Evolutionary conservation across 2,113 vertebrate genomes (phyloP), one percentile per base, ranked within the genome.

Genomic region (Triplophysa dalaica): DNA sequence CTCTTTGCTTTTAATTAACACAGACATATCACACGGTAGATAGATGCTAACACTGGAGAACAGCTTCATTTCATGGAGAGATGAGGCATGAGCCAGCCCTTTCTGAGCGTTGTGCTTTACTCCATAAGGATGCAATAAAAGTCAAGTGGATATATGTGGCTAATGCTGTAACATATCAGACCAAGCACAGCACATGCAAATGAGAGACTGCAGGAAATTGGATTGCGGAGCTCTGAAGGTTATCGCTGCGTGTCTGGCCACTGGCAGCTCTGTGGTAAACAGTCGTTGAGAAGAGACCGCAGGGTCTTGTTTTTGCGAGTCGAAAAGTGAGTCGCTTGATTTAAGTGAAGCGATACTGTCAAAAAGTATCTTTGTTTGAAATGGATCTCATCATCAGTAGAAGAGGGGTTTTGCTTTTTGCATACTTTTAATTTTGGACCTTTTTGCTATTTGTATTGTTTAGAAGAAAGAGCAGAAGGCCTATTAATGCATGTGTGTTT

Each of bases 81-180:
- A 54, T 72, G 73, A 38, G 33, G 38, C 8, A 61, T 38, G 19
- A 77, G 68, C 41, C 22, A 48, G 70, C 21, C 67, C 70, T 79
- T 65, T 48, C 64, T 8, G 24, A 68, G 75, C 41, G 33, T 50
- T 72, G 33, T 72, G 52, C 61, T 66, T 21, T 77, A 63, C 54
- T 64, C 52, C 62, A 19, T 54, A 10, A 68, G 67, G 21, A 76
- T 73, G 70, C 78, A 11, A n/a, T 80, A 83, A 83, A 80, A 76
- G 82, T 83, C 82, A 76, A 63, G 62, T 74, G 79, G 82, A 83
- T 83, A 83, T 80, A 83, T 83, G 82, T 80, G 79, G 26, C 50
- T 50, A 64, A 48, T 48, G 21, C 78, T 65, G 13, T 43, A 33
- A 74, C 70, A 74, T 81, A 78, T 81, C 70, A 63, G 69, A n/a